Percentiles rank a stretch among this genome's conserved stretches.
Evolutionary conservation across 1,140 invertebrate species (phyloP).

Genomic region (Procambarus clarkii): DNA sequence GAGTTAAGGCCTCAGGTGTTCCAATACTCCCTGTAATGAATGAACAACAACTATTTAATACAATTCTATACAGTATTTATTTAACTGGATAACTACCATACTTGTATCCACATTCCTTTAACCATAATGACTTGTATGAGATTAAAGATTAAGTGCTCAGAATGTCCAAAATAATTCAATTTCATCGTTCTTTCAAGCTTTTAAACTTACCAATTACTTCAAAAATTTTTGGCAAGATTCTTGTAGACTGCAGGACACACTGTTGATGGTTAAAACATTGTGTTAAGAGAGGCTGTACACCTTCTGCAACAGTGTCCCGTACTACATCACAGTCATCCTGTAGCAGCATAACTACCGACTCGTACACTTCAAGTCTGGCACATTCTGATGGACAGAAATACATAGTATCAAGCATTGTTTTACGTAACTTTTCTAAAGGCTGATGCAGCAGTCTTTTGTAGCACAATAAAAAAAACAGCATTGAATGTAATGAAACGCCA

Average conservation of each 20-base stretch:
- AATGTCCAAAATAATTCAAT: too few relatives aligned
- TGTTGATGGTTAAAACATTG: background rate
- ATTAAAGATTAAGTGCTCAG: too few relatives aligned
- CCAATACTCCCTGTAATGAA: conserved; percentile 12
- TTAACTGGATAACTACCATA: too few relatives aligned
- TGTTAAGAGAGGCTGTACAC: conserved; percentile 62
- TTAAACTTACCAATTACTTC: conserved; percentile 38
- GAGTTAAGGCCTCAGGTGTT: conserved; percentile 35
- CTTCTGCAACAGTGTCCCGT: conserved; percentile 67
- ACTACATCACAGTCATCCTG: conserved; percentile 46
- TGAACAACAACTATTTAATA: background rate
- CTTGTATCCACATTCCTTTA: too few relatives aligned
- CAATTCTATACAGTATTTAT: too few relatives aligned
- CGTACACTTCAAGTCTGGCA: conserved; percentile 11
- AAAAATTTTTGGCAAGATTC: conserved; percentile 36
- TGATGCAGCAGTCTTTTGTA: too few relatives aligned
- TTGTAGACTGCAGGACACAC: conserved; percentile 32
- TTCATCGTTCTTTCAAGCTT: background rate
- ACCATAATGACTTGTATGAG: too few relatives aligned
- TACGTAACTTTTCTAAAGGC: too few relatives aligned
- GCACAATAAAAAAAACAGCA: too few relatives aligned
- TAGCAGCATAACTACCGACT: conserved; percentile 35
- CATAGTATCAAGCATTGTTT: background rate
- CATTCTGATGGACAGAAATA: background rate
- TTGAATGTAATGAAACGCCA: too few relatives aligned